Evolutionary conservation across 1,140 invertebrate species (phyloP).

Genomic region (Plectrocnemia conspersa): DNA sequence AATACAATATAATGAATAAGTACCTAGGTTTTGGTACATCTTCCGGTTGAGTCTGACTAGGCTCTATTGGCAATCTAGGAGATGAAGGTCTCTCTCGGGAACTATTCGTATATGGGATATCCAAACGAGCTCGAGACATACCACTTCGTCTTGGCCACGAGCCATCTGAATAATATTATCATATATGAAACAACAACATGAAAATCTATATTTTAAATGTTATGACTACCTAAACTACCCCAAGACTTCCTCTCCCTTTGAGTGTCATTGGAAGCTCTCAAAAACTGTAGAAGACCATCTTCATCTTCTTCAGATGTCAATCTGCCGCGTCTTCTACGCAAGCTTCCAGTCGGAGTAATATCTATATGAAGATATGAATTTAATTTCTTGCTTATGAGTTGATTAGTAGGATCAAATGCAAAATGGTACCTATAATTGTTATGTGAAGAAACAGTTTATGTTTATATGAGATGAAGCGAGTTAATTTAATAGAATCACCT

Average conservation of each 20-base stretch:
- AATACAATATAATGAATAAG: slow-evolving; percentile 11
- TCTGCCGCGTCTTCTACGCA: slow-evolving; percentile 72
- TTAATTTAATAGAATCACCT: slow-evolving; percentile 52
- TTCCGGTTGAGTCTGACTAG: slow-evolving; percentile 38
- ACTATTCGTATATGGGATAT: slow-evolving; percentile 56
- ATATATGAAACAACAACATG: slow-evolving; percentile 5
- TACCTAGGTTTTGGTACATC: slow-evolving; percentile 48
- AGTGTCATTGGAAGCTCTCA: slow-evolving; percentile 64
- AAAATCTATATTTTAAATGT: slow-evolving; percentile 1
- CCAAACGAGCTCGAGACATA: slow-evolving; percentile 61
- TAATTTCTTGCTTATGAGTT: too few species aligned
- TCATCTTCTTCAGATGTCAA: slow-evolving; percentile 82
- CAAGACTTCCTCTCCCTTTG: slow-evolving; percentile 79
- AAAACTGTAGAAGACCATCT: slow-evolving; percentile 78
- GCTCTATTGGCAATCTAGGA: slow-evolving; percentile 55
- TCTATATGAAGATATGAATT: too few species aligned
- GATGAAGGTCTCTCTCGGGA: slow-evolving; percentile 71
- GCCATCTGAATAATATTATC: slow-evolving; percentile 59
- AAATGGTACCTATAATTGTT: too few species aligned
- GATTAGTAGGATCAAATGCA: too few species aligned
- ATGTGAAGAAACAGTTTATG: too few species aligned
- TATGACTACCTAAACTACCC: slow-evolving; percentile 66
- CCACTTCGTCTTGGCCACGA: slow-evolving; percentile 80
- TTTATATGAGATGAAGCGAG: background rate
- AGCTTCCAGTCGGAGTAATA: slow-evolving; percentile 82